Base-by-base conservation (phyloP, 2,797 vertebrate species). In the Macropodus opercularis region DNA sequence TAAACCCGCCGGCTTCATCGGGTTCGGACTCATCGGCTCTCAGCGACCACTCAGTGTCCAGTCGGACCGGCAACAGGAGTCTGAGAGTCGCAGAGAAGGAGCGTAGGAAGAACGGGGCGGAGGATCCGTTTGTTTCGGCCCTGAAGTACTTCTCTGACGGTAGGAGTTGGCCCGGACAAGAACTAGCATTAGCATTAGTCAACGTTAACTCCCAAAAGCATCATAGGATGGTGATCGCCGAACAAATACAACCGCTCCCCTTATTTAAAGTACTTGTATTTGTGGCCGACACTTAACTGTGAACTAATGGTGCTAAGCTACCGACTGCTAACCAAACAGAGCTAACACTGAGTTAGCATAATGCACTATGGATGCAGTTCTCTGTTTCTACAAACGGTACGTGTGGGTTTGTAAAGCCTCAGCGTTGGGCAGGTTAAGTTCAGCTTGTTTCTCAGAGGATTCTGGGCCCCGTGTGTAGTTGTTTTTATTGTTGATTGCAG, bases 81-180 rank as follows among this genome's bases (percentile, higher is more conserved):
- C 17, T 89, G 44, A 87, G 93, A 58, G 52, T 92, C 4, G 89
- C 85, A 0, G 89, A 91, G 12, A 87, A 80, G 32, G 72, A 78
- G 38, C 87, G 69, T 23, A 88, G 68, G 57, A 92, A 85, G 63
- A 87, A 63, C 7, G 80, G 89, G 77, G 85, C 66, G 54, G 80
- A 79, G 51, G 86, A 89, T 2, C 87, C 91, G 3, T 74, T 93
- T 39, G 55, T 72, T 46, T 14, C 63, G 23, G 88, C 91, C 44
- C 44, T 93, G 23, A 88, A 81, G 34, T 93, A 91, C 64, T 91
- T 93, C 48, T 69, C 77, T 23, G 76, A 81, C 27, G 91, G 93
- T 93, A 72, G 7, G 72, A 26, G 13, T 2, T 1, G 17, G 13
- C 14, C 5, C 14, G 15, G 17, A 35, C 13, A n/a, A 17, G 3